Conservation (phyloP, 2,113 vertebrate species). For the Petrocephalus zakoni region DNA sequence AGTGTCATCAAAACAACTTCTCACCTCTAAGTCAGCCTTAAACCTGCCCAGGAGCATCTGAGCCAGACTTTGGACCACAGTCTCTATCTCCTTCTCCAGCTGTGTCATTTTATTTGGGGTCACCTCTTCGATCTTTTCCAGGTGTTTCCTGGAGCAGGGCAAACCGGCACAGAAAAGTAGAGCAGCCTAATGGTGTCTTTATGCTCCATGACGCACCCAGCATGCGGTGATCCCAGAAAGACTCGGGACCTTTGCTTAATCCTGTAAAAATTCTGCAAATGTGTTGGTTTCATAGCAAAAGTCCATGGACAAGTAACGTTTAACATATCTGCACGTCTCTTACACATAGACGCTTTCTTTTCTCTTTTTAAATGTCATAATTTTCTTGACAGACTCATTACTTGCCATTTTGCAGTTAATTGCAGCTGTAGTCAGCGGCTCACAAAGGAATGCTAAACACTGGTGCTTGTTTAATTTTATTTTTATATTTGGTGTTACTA, state of each 20-base stretch:
- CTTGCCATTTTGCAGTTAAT: not conserved
- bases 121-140: slow-evolving; percentile 38
- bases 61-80: slow-evolving; percentile 34
- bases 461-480: not conserved
- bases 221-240: not conserved
- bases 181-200: too few relatives aligned
- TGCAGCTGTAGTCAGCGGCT: not conserved
- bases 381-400: not conserved
- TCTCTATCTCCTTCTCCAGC: slow-evolving; percentile 41
- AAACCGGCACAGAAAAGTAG: not conserved
- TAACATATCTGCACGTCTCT: not conserved
- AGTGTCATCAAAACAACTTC: not conserved
- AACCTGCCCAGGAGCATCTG: slow-evolving; percentile 49
- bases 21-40: slow-evolving; percentile 51
- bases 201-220: not conserved
- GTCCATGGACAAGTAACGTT: not conserved
- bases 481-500: not conserved
- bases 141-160: slow-evolving; percentile 46
- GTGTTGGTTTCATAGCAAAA: not conserved
- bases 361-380: not conserved
- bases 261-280: not conserved
- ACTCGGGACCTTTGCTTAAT: not conserved
- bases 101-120: slow-evolving; percentile 34
- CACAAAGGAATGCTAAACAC: not conserved
- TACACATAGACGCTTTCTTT: not conserved